These are phyloP conservation scores for Aphidius gifuensis DNA, from an alignment of 1,140 invertebrate species.

Conservation along the genomic window DNA sequence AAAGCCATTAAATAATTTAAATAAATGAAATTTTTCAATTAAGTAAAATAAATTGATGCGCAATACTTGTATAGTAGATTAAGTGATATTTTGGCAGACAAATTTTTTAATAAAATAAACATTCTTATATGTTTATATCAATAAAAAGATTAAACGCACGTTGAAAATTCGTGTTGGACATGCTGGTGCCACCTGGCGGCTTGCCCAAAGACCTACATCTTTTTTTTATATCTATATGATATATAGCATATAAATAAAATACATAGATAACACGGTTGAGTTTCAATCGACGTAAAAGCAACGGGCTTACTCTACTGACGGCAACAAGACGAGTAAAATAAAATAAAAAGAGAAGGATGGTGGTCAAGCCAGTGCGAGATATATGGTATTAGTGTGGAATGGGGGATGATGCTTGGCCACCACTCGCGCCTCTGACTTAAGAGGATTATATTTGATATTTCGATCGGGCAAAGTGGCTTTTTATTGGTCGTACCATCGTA, in stretches of 20 bases:
- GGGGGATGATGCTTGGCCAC: too few relatives aligned
- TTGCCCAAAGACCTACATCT: slow-evolving; percentile 38
- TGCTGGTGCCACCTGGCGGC: slow-evolving; percentile 46
- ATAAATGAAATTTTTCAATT: too few relatives aligned
- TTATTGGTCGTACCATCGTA: slow-evolving; percentile 42
- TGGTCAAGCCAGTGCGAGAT: slow-evolving; percentile 28
- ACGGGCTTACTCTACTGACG: slow-evolving; percentile 23
- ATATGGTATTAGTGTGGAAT: too few relatives aligned
- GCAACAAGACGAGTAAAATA: background rate
- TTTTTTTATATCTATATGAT: too few relatives aligned
- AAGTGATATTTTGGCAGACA: slow-evolving; percentile 4
- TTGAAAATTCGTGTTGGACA: background rate
- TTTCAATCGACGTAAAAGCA: slow-evolving; percentile 54
- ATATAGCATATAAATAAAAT: too few relatives aligned
- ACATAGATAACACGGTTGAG: slow-evolving; percentile 22
- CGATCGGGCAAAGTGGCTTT: slow-evolving; percentile 52
- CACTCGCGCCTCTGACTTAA: slow-evolving; percentile 41
- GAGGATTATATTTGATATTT: slow-evolving; percentile 56
- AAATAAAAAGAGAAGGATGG: slow-evolving; percentile 9
- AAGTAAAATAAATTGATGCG: too few relatives aligned
- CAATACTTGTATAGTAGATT: too few relatives aligned
- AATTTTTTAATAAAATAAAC: too few relatives aligned
- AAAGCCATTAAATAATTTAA: slow-evolving; percentile 22
- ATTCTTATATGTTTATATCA: too few relatives aligned
- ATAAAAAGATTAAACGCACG: too few relatives aligned